Evolutionary conservation across 2,797 vertebrate species (phyloP).

Genomic region (Pipistrellus pipistrellus): DNA sequence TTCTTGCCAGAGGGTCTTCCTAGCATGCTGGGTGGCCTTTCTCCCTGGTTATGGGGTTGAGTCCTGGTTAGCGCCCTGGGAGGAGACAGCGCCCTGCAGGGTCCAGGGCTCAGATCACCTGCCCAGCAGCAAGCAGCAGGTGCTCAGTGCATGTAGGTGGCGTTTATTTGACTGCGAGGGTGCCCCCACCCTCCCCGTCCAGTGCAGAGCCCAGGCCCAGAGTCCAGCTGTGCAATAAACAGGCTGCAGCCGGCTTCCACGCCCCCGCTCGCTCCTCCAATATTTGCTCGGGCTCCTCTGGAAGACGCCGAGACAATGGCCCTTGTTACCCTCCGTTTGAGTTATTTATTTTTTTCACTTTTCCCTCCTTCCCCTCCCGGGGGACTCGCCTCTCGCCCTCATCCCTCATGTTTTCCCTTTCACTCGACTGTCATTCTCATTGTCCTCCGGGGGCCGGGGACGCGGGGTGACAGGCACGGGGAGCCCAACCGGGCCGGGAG

Average conservation of each 20-base stretch:
- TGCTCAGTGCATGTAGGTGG: neutral
- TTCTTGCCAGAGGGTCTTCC: neutral
- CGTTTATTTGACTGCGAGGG: neutral
- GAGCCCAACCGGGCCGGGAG: conserved; percentile 89
- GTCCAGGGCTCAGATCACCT: neutral
- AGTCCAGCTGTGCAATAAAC: conserved; percentile 30
- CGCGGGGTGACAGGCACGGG: conserved; percentile 89
- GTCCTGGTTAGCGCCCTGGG: neutral
- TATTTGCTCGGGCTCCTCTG: conserved; percentile 71
- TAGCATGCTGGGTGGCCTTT: neutral
- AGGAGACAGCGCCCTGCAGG: neutral
- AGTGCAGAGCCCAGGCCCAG: neutral
- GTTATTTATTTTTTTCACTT: conserved; percentile 78
- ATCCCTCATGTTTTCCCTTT: conserved; percentile 89
- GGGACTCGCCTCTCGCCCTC: conserved; percentile 82
- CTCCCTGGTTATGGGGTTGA: neutral
- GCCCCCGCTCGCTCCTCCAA: neutral
- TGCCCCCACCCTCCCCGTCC: neutral
- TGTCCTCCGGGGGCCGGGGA: conserved; percentile 87
- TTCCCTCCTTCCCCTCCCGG: conserved; percentile 80
- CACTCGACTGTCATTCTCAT: conserved; percentile 91
- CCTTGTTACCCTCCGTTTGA: conserved; percentile 76
- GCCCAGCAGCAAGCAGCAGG: neutral
- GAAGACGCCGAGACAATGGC: conserved; percentile 81
- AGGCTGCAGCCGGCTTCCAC: conserved; percentile 8